These are phyloP conservation scores for Smittia aterrima DNA, from an alignment of 2,888 invertebrate species.

Conservation along the genomic window DNA sequence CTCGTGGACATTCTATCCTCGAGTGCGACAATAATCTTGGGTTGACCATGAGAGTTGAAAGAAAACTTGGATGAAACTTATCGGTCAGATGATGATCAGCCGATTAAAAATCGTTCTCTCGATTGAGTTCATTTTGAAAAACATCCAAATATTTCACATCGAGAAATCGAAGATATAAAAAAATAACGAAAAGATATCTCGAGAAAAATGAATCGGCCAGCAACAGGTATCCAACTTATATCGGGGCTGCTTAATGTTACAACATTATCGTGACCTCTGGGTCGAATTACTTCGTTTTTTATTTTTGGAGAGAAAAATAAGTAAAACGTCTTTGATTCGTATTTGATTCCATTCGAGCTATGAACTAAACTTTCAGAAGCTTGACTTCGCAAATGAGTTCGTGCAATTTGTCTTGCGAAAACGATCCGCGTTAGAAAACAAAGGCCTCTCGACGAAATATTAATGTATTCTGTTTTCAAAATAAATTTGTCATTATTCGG, in stretches of 20 bases:
- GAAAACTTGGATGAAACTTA: too few species aligned
- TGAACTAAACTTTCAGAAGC: too few species aligned
- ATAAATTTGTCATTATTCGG: conserved; percentile 17
- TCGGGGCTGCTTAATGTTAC: conserved; percentile 24
- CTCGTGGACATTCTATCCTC: not conserved
- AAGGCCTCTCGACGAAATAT: too few species aligned
- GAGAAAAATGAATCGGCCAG: not conserved
- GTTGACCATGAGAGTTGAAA: too few species aligned
- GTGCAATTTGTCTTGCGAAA: too few species aligned
- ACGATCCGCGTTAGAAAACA: too few species aligned
- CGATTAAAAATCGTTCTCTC: too few species aligned
- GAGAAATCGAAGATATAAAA: not conserved
- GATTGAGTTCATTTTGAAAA: not conserved
- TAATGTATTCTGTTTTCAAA: not conserved
- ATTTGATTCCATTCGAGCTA: too few species aligned
- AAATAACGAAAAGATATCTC: not conserved
- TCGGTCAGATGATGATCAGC: too few species aligned
- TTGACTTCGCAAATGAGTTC: too few species aligned
- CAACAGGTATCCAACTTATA: conserved; percentile 31
- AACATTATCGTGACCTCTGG: conserved; percentile 35
- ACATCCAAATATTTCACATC: conserved; percentile 2
- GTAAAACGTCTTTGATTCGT: not conserved
- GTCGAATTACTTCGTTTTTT: conserved; percentile 34
- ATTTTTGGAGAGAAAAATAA: conserved; percentile 8
- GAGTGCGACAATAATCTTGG: too few species aligned